Conservation (phyloP, 2,888 invertebrate genomes). For the Drosophila anomalata region DNA sequence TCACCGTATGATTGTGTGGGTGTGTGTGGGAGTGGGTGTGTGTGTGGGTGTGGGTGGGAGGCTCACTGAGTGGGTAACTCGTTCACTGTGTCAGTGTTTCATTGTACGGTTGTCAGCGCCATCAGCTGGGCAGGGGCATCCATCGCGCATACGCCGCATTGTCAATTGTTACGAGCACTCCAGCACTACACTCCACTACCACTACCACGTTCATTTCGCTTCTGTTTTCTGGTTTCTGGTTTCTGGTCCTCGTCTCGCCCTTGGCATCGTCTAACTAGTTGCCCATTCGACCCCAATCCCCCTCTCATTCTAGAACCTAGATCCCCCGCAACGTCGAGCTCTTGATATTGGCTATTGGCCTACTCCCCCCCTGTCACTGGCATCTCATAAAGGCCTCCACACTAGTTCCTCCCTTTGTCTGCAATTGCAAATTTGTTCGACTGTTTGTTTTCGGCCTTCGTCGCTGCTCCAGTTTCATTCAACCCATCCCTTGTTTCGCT, state of each 20-base stretch:
- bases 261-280: slow-evolving; percentile 62
- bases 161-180: slow-evolving; percentile 61
- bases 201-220: neutral
- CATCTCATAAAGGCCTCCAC: neutral
- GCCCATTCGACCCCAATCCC: slow-evolving; percentile 35
- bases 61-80: slow-evolving; percentile 53
- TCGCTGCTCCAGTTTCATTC: slow-evolving; percentile 65
- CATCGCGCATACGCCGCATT: slow-evolving; percentile 75
- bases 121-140: slow-evolving; percentile 64
- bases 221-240: neutral
- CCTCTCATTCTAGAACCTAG: slow-evolving; percentile 31
- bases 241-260: slow-evolving; percentile 45
- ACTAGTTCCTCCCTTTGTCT: slow-evolving; percentile 38
- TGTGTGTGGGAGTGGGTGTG: slow-evolving; percentile 8
- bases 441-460: slow-evolving; percentile 46
- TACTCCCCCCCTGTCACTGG: slow-evolving; percentile 27
- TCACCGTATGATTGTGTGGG: slow-evolving; percentile 17
- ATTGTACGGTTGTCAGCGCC: slow-evolving; percentile 45
- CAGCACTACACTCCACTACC: slow-evolving; percentile 3
- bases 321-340: slow-evolving; percentile 56
- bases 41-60: slow-evolving; percentile 11
- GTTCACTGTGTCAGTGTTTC: slow-evolving; percentile 77
- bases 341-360: slow-evolving; percentile 77
- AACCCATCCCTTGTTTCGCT: slow-evolving; percentile 2
- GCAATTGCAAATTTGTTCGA: slow-evolving; percentile 56